These are phyloP conservation scores for Xestia sexstrigata DNA, from an alignment of 2,888 invertebrate species.

Conservation along the genomic window DNA sequence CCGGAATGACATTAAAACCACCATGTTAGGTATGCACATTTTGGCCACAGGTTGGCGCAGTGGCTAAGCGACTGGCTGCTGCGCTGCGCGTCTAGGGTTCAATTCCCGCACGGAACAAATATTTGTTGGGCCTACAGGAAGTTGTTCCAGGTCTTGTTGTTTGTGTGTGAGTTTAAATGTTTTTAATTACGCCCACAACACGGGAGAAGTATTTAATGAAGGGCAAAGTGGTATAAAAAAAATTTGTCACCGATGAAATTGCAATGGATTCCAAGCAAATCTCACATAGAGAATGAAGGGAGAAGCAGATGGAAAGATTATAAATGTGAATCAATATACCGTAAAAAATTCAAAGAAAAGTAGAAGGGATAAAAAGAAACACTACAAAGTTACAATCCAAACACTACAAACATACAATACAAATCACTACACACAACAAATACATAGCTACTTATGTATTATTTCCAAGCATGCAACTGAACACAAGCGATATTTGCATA, in stretches of 20 bases:
- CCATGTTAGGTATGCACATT: no score
- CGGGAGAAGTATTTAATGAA: background rate
- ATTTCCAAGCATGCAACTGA: slow-evolving; percentile 6
- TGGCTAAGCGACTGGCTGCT: background rate
- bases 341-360: background rate
- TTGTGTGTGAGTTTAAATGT: background rate
- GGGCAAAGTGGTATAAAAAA: background rate
- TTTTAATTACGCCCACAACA: background rate
- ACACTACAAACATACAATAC: background rate
- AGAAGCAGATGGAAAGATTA: background rate
- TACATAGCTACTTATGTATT: background rate
- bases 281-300: background rate
- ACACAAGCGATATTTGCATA: slow-evolving; percentile 28
- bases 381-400: background rate
- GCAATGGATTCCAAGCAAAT: background rate
- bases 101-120: no score
- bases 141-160: background rate
- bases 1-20: no score
- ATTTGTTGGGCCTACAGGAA: background rate
- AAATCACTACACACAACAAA: background rate
- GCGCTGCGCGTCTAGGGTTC: background rate
- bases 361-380: background rate
- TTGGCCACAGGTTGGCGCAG: no score
- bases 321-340: background rate
- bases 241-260: background rate